These are phyloP conservation scores for Hydrotaea cyrtoneurina DNA, from an alignment of 2,888 invertebrate species.

Conservation along the genomic window DNA sequence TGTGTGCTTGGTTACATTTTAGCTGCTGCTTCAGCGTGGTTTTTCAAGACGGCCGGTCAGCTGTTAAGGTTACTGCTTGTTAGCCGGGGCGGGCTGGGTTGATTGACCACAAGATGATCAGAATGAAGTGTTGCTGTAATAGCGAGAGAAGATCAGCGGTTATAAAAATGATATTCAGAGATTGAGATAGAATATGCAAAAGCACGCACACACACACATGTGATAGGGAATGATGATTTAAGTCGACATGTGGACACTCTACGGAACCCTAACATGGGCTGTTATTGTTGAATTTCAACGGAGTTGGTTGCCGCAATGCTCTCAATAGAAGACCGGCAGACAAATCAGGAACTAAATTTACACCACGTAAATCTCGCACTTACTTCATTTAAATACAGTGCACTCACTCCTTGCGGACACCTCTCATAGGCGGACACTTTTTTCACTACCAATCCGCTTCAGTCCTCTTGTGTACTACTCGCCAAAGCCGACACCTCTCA, in stretches of 20 bases:
- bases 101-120: constrained; percentile 46
- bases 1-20: not conserved
- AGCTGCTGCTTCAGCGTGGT: not conserved
- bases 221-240: not conserved
- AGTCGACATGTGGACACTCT: not conserved
- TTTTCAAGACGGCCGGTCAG: not conserved
- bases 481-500: no score
- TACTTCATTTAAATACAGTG: no score
- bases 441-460: no score
- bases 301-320: no score
- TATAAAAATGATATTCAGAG: not conserved
- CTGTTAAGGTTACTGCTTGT: not conserved
- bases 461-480: no score
- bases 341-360: no score
- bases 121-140: constrained; percentile 25
- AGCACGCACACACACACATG: not conserved
- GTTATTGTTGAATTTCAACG: no score
- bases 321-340: no score
- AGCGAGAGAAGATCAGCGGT: not conserved
- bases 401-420: no score
- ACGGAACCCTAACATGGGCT: no score
- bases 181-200: not conserved
- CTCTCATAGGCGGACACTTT: no score
- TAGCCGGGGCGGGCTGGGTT: constrained; percentile 22
- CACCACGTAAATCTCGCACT: no score